Conservation (phyloP, 2,797 vertebrate species). For the Apodemus agrarius region DNA sequence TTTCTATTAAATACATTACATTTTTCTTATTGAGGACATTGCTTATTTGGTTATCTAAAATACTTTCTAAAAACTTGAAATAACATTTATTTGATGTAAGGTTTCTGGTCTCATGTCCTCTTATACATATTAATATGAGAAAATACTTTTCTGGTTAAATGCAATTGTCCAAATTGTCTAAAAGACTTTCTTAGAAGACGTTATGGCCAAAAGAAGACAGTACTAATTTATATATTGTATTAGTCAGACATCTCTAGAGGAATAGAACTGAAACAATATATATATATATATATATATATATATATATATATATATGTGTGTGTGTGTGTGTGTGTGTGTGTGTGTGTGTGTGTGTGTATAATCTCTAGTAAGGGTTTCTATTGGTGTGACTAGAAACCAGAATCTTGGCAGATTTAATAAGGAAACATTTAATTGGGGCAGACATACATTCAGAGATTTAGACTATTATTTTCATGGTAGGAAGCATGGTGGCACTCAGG, state of each 20-base stretch:
- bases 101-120: conserved; percentile 43
- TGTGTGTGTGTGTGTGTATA: too few relatives aligned
- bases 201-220: conserved; percentile 14
- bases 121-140: conserved; percentile 37
- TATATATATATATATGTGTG: too few relatives aligned
- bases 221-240: conserved; percentile 11
- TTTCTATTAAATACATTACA: conserved; percentile 10
- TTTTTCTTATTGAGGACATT: conserved; percentile 11
- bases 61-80: neutral
- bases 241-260: neutral
- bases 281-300: too few relatives aligned
- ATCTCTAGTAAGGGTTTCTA: neutral
- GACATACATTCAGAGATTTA: neutral
- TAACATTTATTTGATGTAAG: neutral
- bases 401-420: neutral
- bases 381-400: neutral
- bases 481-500: neutral
- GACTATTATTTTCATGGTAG: neutral
- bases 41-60: neutral
- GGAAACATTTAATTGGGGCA: neutral
- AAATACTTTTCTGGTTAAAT: conserved; percentile 57
- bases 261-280: neutral
- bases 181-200: neutral
- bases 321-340: too few relatives aligned
- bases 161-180: conserved; percentile 16